Base-by-base conservation (phyloP, 2,113 vertebrate species). In the Enhydra lutris region DNA sequence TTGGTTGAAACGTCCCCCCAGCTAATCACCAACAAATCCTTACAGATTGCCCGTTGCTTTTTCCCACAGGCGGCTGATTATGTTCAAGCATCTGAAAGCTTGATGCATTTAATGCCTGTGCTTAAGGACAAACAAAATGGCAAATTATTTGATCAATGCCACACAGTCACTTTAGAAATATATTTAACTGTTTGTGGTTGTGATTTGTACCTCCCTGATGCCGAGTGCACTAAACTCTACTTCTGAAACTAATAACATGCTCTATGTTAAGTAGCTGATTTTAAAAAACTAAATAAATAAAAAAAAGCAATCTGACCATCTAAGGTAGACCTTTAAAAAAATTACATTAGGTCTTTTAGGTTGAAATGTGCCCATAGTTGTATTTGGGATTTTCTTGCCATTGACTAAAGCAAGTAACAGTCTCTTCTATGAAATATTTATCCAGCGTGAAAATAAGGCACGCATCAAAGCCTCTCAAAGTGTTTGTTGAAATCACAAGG, bases 391-490 rank as follows among this genome's bases (percentile, higher is more conserved):
- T 73, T 88, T 82, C 65, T 82, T 92, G 20, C 55, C 92, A 87
- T 59, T 91, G 47, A 42, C 69, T 29, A 85, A 57, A 76, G 55
- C 93, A 96, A 95, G 61, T 79, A 88, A 78, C 31, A 24, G 52
- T 23, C 12, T 79, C 31, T 91, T 93, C 86, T 67, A 61, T 76
- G 69, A 91, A 98, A 79, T 88, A 50, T 26, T 93, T 94, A 86
- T 83, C 63, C 55, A 92, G 2, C 52, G 12, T 95, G 78, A 96
- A 95, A 85, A 42, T 67, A 94, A 82, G 14, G 18, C n/a, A 79
- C 10, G n/a, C 67, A 69, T 74, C 55, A 42, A 85, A 87, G 47
- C 23, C 36, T 26, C 23, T 92, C 59, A 47, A n/a, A 21, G 3
- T 24, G n/a, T 86, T 78, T 87, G 61, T 84, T 94, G 36, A 92